Evolutionary conservation across 2,888 invertebrate species (phyloP), one percentile per base, ranked within the genome.

Genomic region (Homarus gammarus): DNA sequence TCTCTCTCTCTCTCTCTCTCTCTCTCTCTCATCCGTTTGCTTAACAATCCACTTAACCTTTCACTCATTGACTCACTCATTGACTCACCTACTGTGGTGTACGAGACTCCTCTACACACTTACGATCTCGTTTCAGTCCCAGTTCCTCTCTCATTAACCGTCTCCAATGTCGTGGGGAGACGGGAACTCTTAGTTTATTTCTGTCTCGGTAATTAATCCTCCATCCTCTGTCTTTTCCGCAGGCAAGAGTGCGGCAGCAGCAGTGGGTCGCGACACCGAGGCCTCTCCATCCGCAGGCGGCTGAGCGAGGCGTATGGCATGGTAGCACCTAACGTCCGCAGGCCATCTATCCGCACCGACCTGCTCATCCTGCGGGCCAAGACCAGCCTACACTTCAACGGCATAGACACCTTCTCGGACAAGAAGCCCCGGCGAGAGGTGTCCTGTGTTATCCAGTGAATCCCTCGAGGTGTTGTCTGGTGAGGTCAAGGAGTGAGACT

Each of bases 281-380:
- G 89, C 15, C 94, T 97, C 85, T 64, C 64, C 64, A 97, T 97
- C 92, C 97, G 97, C 93, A 95, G 97, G 90, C 95, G 97, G 83
- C 94, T 97, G 92, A 97, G 97, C 92, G 97, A 97, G 93, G 97
- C 97, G 1, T 97, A 97, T 93, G 97, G 97, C 5, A 97, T 97
- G 8, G 97, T 97, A 33, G 97, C 97, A n/a, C 97, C 97, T 1
- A 97, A 97, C 93, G 97, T 97, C 0, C 95, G 97, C 83, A 95
- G 98, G 75, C 98, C 98, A 51, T 97, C 97, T 94, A 97, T 98
- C 92, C 95, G 97, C 91, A 98, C 97, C 8, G 98, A 98, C 94
- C 95, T 97, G 92, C 96, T 97, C 96, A 96, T 97, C 93, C 97
- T 97, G 96, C 96, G 97, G 94, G 89, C 89, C 44, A 89, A 89